phyloP scores from a whole-genome alignment of 2,113 vertebrate genomes.

The Siniperca knerii region DNA sequence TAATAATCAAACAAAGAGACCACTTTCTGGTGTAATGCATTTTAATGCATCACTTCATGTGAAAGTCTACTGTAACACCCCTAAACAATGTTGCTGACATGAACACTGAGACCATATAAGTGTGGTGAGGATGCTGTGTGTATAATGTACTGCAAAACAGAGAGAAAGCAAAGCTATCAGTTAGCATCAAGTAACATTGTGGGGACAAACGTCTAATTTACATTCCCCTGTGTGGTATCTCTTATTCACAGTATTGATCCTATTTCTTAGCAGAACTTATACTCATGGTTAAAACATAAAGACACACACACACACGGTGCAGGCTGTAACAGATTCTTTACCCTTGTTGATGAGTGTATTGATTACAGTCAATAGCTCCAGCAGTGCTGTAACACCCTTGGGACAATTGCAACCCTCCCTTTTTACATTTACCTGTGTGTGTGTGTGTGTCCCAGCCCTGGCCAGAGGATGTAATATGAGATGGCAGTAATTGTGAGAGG shows the following conservation, averaged over 20 bases:
- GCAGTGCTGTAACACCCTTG: slow-evolving; percentile 29
- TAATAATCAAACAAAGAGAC: background rate
- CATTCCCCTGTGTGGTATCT: slow-evolving; percentile 30
- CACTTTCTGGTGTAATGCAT: background rate
- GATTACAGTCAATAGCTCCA: slow-evolving; percentile 63
- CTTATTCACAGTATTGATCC: slow-evolving; percentile 54
- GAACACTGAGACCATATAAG: background rate
- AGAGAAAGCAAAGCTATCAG: slow-evolving; percentile 4
- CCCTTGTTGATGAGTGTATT: slow-evolving; percentile 54
- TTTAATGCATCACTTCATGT: background rate
- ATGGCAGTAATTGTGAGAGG: slow-evolving; percentile 7
- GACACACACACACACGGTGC: background rate
- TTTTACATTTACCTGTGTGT: slow-evolving; percentile 15
- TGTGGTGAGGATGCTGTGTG: background rate
- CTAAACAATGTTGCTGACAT: background rate
- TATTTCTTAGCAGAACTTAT: slow-evolving; percentile 6
- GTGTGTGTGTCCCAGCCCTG: slow-evolving; percentile 19
- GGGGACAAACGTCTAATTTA: slow-evolving; percentile 50
- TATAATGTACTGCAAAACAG: background rate
- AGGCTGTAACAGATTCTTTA: slow-evolving; percentile 26
- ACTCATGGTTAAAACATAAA: slow-evolving; percentile 47
- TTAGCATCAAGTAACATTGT: slow-evolving; percentile 31
- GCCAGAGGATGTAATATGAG: slow-evolving; percentile 64
- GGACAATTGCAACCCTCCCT: background rate
- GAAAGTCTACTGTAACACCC: background rate